Evolutionary conservation across 1,140 invertebrate species (phyloP).

Genomic region (Bathynomus jamesi): DNA sequence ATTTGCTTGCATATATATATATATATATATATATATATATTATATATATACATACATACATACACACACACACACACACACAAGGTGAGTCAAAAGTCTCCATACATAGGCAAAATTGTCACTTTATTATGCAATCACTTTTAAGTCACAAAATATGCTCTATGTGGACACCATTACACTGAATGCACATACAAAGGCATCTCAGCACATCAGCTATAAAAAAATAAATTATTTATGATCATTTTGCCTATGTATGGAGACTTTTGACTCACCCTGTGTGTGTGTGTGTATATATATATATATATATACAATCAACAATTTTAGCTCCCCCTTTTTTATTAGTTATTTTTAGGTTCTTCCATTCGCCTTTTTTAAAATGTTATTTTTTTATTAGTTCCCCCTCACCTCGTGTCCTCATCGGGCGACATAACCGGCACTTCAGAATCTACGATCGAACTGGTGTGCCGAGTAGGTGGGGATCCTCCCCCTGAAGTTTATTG

Average conservation of each 20-base stretch:
- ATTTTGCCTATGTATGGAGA: too few relatives aligned
- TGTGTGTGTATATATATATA: too few relatives aligned
- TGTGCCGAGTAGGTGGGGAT: constrained; percentile 81
- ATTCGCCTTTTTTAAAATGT: background rate
- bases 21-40: constrained; percentile 3
- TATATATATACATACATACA: constrained; percentile 1
- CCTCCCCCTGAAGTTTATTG: constrained; percentile 80
- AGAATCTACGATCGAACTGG: constrained; percentile 72
- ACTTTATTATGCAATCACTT: too few relatives aligned
- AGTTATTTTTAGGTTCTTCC: background rate
- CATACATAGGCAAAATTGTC: too few relatives aligned
- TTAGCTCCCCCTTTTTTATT: too few relatives aligned
- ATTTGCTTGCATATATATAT: background rate
- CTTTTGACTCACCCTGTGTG: too few relatives aligned
- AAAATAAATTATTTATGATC: too few relatives aligned
- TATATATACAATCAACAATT: too few relatives aligned
- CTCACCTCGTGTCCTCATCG: constrained; percentile 34
- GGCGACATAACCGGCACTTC: constrained; percentile 59
- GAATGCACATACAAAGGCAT: too few relatives aligned
- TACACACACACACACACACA: background rate
- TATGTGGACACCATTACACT: too few relatives aligned
- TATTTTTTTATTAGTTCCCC: constrained; percentile 17
- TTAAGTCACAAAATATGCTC: too few relatives aligned
- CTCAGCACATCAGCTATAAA: too few relatives aligned
- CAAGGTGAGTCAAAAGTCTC: background rate